A percentile compares a stretch with the other conserved stretches of the same genome.
phyloP scores from a whole-genome alignment of 2,888 invertebrate species.

The Homarus gammarus region DNA sequence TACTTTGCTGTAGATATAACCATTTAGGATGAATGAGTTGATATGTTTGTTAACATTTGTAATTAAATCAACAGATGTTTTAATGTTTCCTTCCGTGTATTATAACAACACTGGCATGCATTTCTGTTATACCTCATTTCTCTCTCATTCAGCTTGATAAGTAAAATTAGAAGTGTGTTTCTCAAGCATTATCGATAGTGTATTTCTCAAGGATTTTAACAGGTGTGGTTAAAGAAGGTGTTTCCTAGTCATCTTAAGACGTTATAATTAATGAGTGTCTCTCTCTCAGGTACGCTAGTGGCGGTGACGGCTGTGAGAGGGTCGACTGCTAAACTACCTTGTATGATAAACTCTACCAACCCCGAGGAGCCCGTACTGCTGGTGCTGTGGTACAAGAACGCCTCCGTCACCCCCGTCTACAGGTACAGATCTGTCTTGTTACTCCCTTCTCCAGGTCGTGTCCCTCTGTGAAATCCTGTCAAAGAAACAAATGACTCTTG shows the following conservation, averaged over 20 bases:
- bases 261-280: neutral
- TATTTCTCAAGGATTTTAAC: neutral
- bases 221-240: neutral
- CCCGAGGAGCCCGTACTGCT: slow-evolving; percentile 68
- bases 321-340: slow-evolving; percentile 65
- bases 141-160: too few species aligned
- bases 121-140: too few species aligned
- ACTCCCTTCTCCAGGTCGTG: too few species aligned
- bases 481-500: too few species aligned
- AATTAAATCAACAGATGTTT: too few species aligned
- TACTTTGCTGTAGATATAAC: too few species aligned
- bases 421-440: neutral
- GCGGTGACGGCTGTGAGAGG: slow-evolving; percentile 70
- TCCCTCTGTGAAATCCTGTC: too few species aligned
- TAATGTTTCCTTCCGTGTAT: too few species aligned
- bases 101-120: too few species aligned
- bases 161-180: neutral
- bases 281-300: slow-evolving; percentile 64
- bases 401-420: slow-evolving; percentile 18
- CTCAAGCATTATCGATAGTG: neutral
- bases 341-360: slow-evolving; percentile 54
- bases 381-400: slow-evolving; percentile 74
- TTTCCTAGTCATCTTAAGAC: too few species aligned
- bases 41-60: too few species aligned
- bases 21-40: too few species aligned